Evolutionary conservation across 2,113 vertebrate species (phyloP), one percentile per base, ranked within the genome.

Genomic region (Mastomys coucha): DNA sequence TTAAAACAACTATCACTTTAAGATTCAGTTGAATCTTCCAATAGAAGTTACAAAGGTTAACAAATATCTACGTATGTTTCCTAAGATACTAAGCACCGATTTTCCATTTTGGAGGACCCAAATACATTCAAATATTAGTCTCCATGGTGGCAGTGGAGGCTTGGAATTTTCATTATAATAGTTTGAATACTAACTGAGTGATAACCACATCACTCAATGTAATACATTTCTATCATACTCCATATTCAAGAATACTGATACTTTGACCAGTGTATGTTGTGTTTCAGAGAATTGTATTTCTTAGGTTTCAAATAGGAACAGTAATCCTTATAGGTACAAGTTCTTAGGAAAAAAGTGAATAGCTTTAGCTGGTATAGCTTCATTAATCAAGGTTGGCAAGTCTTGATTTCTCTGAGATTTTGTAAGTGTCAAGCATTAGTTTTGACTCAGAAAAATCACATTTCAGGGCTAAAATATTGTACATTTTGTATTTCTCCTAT

Each of bases 391-490:
- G 80, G 56, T 60, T 82, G 36, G 11, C 39, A 22, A 60, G 12
- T 73, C 17, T 73, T 10, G 12, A 39, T 60, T 96, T 96, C 26
- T 69, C 86, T 90, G 51, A 81, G 13, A 97, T 26, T 51, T 93
- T 49, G 7, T 91, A 93, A 94, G 70, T 60, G 14, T 92, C 16
- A 93, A 91, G 11, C 58, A 91, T 91, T 92, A 91, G 80, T 78
- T 36, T 77, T 88, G 33, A 88, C 90, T n/a, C 51, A 96, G 33
- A 94, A 92, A 92, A 42, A 84, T 77, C 78, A 73, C 17, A 86
- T 95, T 87, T 97, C 45, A 84, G 39, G 94, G 45, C 85, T 97
- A 95, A 95, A 84, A 2, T n/a, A 78, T 87, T 22, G 76, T 77
- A 85, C 7, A 89, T 77, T 92, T 65, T 95, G 53, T 92, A 87